A percentile compares a stretch with the other conserved stretches of the same genome.
These are phyloP conservation scores for Heliothis subflexa DNA, from an alignment of 1,140 invertebrate species.

Conservation along the genomic window DNA sequence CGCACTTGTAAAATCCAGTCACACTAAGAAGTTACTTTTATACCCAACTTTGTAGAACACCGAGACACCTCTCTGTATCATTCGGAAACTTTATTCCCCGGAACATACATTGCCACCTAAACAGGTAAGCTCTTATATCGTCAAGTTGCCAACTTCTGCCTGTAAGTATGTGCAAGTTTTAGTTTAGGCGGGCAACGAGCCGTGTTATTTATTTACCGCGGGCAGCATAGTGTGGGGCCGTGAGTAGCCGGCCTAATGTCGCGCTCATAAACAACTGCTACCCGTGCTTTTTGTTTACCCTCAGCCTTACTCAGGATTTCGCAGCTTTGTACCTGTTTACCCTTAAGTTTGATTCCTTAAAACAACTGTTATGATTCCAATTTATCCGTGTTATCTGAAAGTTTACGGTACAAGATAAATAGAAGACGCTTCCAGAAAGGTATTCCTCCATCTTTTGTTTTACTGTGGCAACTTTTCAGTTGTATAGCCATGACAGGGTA, in stretches of 20 bases:
- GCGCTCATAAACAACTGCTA: background rate
- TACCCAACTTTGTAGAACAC: background rate
- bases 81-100: background rate
- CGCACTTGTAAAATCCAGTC: too few species aligned
- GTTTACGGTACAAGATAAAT: too few species aligned
- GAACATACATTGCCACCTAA: constrained; percentile 1
- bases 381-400: too few species aligned
- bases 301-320: background rate
- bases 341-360: background rate
- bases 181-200: constrained; percentile 35
- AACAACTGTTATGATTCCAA: too few species aligned
- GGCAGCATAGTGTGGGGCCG: constrained; percentile 7
- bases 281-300: background rate
- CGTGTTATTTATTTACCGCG: constrained; percentile 47
- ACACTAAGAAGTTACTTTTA: background rate
- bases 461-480: too few species aligned
- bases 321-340: background rate
- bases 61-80: background rate
- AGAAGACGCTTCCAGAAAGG: too few species aligned
- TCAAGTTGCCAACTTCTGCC: constrained; percentile 19
- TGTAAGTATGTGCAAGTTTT: constrained; percentile 15
- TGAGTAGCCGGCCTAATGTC: constrained; percentile 2
- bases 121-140: constrained; percentile 10
- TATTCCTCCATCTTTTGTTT: too few species aligned
- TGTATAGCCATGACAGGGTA: too few species aligned